Conservation (phyloP, 2,888 invertebrate genomes). For the Drosophila nigritarsus region DNA sequence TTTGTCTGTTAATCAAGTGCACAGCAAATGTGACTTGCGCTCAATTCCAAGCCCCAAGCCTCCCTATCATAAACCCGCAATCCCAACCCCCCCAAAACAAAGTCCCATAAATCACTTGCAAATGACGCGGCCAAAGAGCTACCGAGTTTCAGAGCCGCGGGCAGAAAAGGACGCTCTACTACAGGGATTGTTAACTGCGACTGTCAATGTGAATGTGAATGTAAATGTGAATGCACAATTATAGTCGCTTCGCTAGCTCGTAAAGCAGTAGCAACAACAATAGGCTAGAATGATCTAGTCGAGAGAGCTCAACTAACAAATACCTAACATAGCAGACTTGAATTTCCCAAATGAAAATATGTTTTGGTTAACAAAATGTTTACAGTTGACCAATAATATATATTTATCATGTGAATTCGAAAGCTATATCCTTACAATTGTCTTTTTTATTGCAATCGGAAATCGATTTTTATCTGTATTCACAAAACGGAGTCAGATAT, state of each 20-base stretch:
- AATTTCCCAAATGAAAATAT: not conserved
- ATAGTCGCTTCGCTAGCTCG: constrained; percentile 75
- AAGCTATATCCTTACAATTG: not conserved
- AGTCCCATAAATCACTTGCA: constrained; percentile 77
- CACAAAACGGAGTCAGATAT: too few relatives aligned
- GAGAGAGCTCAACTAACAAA: not conserved
- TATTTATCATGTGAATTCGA: not conserved
- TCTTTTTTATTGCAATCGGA: not conserved
- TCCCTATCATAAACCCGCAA: constrained; percentile 46
- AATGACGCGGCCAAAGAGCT: constrained; percentile 65
- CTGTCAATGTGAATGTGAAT: constrained; percentile 48
- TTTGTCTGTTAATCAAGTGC: constrained; percentile 69
- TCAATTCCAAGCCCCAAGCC: not conserved
- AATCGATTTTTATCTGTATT: not conserved
- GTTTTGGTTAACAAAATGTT: not conserved
- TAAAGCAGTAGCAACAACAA: constrained; percentile 61
- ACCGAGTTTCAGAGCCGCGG: constrained; percentile 15
- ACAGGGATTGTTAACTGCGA: constrained; percentile 32
- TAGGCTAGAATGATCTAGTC: not conserved
- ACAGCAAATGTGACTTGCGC: constrained; percentile 52
- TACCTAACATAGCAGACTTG: not conserved
- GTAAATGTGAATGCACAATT: constrained; percentile 76
- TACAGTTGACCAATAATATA: not conserved
- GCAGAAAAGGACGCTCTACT: constrained; percentile 45
- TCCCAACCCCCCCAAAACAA: constrained; percentile 10